Evolutionary conservation across 2,888 invertebrate species (phyloP).

Genomic region (Balanococcus diminutus): DNA sequence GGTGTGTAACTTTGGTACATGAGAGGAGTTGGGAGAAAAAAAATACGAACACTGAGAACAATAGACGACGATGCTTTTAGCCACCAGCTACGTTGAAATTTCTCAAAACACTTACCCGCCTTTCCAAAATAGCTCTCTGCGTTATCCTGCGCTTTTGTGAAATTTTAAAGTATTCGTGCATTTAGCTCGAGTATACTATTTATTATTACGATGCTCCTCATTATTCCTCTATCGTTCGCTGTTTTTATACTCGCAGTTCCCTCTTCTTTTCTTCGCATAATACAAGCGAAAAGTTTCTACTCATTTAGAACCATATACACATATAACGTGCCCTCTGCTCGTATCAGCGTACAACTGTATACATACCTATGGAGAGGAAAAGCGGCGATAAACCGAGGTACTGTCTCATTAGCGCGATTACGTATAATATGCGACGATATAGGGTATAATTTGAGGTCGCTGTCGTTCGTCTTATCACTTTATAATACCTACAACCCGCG

Average conservation of each 20-base stretch:
- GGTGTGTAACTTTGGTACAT: not conserved
- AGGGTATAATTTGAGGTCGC: not conserved
- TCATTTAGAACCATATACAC: not conserved
- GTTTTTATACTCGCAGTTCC: not conserved
- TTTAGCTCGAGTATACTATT: conserved; percentile 33
- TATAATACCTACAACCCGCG: not conserved
- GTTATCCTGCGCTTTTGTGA: not conserved
- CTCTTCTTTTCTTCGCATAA: not conserved
- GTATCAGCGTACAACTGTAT: too few relatives aligned
- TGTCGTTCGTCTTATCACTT: not conserved
- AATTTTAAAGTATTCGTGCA: conserved; percentile 20
- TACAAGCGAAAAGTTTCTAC: not conserved
- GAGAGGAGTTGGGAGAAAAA: not conserved
- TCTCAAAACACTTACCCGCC: not conserved
- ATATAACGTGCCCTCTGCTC: too few relatives aligned
- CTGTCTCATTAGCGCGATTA: not conserved
- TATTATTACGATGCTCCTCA: conserved; percentile 15
- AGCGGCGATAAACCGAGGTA: not conserved
- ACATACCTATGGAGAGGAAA: not conserved
- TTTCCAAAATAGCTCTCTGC: conserved; percentile 1
- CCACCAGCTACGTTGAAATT: not conserved
- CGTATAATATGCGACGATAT: not conserved
- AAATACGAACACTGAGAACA: not conserved
- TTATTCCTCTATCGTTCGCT: not conserved
- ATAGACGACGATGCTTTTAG: conserved; percentile 17